Evolutionary conservation across 1,140 invertebrate species (phyloP).

Genomic region (Trinorchestia longiramus): DNA sequence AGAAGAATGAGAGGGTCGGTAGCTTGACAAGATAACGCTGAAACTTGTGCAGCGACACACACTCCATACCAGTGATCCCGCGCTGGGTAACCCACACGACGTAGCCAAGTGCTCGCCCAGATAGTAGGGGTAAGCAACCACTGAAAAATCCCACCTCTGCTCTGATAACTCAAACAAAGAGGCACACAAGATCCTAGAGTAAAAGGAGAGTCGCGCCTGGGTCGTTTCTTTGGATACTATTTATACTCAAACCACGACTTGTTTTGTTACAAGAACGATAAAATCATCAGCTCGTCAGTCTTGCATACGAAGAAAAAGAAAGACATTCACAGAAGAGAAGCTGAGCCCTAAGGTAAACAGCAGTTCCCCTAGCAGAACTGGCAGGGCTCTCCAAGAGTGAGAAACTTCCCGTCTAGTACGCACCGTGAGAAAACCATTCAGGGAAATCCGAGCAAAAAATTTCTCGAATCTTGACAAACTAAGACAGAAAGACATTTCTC

Average conservation of each 20-base stretch:
- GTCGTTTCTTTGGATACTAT: neutral
- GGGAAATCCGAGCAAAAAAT: neutral
- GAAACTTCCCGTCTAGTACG: neutral
- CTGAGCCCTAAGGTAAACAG: neutral
- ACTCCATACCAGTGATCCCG: neutral
- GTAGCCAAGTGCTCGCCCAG: neutral
- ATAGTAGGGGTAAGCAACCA: neutral
- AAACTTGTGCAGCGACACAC: neutral
- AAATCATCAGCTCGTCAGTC: neutral
- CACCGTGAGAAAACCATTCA: neutral
- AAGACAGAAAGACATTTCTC: neutral
- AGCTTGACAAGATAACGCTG: neutral
- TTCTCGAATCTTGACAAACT: neutral
- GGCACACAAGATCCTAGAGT: neutral
- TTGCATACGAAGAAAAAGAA: neutral
- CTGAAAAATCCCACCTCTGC: neutral
- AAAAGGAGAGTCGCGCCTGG: neutral
- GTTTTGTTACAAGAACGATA: neutral
- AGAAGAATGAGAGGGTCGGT: neutral
- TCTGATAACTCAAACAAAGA: constrained; percentile 22
- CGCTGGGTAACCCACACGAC: neutral
- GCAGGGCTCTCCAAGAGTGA: neutral
- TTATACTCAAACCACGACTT: neutral
- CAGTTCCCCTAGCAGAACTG: neutral
- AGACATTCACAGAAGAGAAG: neutral